Evolutionary conservation across 2,797 vertebrate genomes (phyloP).

Genomic region (Pangasius mekongensis): DNA sequence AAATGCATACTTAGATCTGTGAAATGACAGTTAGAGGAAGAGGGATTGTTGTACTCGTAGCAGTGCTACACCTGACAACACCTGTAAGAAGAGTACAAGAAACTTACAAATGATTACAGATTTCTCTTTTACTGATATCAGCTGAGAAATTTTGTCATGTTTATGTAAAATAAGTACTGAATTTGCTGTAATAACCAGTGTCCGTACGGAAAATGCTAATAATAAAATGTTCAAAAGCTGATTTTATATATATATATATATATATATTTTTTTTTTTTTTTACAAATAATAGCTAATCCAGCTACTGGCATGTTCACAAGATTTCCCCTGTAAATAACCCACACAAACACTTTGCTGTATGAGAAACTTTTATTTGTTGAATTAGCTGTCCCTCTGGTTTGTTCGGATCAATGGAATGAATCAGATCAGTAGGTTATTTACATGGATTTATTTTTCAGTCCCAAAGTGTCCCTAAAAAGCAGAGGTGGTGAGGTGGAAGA

Average conservation of each 20-base stretch:
- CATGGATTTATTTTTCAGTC: conserved; percentile 71
- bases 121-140: neutral
- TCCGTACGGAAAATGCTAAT: neutral
- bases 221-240: neutral
- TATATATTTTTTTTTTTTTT: neutral
- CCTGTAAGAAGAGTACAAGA: neutral
- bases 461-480: conserved; percentile 69
- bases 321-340: conserved; percentile 1
- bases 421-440: conserved; percentile 77
- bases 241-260: too few species aligned
- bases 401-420: conserved; percentile 86
- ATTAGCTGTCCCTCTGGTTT: conserved; percentile 80
- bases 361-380: conserved; percentile 71
- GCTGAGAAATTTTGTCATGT: neutral
- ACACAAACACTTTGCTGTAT: conserved; percentile 74
- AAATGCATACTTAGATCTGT: too few species aligned
- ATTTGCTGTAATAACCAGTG: neutral
- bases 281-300: neutral
- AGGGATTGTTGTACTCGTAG: neutral
- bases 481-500: conserved; percentile 65
- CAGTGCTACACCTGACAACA: neutral
- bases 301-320: neutral
- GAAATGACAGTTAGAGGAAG: too few species aligned
- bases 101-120: neutral
- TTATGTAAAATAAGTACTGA: neutral